These are phyloP conservation scores for Ericerus pela DNA, from an alignment of 1,140 invertebrate genomes.

Conservation along the genomic window DNA sequence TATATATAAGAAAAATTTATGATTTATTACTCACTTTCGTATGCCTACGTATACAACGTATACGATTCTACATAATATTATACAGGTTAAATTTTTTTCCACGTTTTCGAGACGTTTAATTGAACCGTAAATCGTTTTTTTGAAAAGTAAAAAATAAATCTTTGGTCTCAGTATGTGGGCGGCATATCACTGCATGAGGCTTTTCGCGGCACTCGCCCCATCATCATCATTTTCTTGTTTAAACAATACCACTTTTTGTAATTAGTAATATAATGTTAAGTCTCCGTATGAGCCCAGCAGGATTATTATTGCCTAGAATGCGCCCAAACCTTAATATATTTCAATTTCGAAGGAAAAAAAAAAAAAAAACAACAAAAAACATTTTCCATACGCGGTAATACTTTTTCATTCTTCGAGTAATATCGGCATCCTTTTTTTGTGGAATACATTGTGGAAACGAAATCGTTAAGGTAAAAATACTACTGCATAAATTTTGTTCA, in stretches of 20 bases:
- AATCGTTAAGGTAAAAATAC: too few species aligned
- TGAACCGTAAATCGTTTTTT: slow-evolving; percentile 9
- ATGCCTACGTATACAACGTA: too few species aligned
- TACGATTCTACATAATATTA: too few species aligned
- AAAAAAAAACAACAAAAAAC: too few species aligned
- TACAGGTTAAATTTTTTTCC: too few species aligned
- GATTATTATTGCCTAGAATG: background rate
- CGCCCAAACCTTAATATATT: background rate
- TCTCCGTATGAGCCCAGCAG: background rate
- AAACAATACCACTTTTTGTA: slow-evolving; percentile 1
- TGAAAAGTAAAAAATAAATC: background rate
- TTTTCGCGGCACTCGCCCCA: background rate
- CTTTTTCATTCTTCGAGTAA: background rate
- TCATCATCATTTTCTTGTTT: too few species aligned
- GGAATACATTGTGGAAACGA: background rate
- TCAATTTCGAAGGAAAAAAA: too few species aligned
- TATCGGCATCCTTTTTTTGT: slow-evolving; percentile 4
- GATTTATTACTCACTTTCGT: too few species aligned
- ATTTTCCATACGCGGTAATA: background rate
- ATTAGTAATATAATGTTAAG: slow-evolving; percentile 1
- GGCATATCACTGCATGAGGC: background rate
- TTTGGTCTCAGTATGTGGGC: slow-evolving; percentile 5
- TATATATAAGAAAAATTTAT: too few species aligned
- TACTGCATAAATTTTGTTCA: too few species aligned
- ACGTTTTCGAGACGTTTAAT: too few species aligned